Evolutionary conservation across 2,113 vertebrate genomes (phyloP), one percentile per base, ranked within the genome.

Genomic region (Spilogale gracilis): DNA sequence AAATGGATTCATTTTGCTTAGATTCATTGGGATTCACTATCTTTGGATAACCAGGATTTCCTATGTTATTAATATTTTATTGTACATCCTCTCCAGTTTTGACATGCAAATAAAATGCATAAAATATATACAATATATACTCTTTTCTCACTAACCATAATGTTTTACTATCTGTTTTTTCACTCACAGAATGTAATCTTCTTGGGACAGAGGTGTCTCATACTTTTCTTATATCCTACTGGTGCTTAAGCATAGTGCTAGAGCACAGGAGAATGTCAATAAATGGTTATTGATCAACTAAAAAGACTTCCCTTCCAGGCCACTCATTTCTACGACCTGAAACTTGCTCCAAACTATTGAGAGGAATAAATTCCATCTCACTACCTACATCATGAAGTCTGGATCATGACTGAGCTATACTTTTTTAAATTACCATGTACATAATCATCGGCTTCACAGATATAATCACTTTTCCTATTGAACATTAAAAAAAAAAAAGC

Each of bases 21-120:
- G 21, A 79, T 93, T 93, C 69, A 50, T 3, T n/a, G 78, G 52
- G n/a, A 69, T 69, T 89, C 56, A 88, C 30, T 71, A 88, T 56
- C 78, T 93, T 58, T 71, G n/a, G 17, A 76, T 58, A 95, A 92
- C n/a, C 48, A 92, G 21, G 25, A 90, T 92, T 94, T 92, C 17
- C n/a, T 91, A 56, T 63, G 73, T 23, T 92, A 56, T 69, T 88
- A 94, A 25, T 93, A 93, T 85, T 93, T 97, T 86, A 89, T 25
- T 78, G 14, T 58, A 85, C 20, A 71, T 60, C 32, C 5, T 78
- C 20, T 71, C 43, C 45, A 96, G 87, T 89, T 94, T 96, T 54
- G 43, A 82, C 54, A 87, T 52, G 61, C 20, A 96, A 91, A 79
- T 25, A 96, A 56, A 27, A 81, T 91, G 6, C n/a, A 88, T 43